phyloP scores from a whole-genome alignment of 2,888 invertebrate genomes.

The Cryptocheilus praepositus region DNA sequence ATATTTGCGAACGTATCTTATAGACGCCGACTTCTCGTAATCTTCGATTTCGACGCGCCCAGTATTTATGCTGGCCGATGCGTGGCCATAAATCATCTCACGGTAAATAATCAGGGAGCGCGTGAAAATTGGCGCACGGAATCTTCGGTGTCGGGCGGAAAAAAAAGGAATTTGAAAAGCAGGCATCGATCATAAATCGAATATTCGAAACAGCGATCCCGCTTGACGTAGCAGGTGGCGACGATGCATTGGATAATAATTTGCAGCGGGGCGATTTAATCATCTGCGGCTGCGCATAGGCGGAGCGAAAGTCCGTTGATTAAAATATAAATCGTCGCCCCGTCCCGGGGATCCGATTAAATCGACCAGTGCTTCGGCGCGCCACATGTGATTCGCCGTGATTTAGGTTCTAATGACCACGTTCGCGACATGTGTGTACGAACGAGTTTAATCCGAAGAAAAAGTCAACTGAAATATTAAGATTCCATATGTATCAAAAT shows the following conservation, averaged over 20 bases:
- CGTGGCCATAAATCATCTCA: no score
- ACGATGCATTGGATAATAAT: conserved; percentile 47
- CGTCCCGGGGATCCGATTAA: conserved; percentile 46
- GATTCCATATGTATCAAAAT: no score
- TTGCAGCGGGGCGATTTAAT: conserved; percentile 49
- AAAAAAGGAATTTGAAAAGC: no score
- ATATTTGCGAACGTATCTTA: no score
- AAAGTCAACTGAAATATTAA: neutral
- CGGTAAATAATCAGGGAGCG: no score
- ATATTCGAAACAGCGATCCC: conserved; percentile 13
- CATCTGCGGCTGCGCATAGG: conserved; percentile 29
- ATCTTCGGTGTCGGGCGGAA: neutral
- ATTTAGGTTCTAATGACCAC: conserved; percentile 38
- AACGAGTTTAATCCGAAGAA: neutral
- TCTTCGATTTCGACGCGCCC: no score
- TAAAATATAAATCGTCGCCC: conserved; percentile 58
- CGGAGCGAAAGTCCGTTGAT: conserved; percentile 45
- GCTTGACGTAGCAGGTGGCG: conserved; percentile 41
- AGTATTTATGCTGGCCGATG: no score
- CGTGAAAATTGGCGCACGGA: no score
- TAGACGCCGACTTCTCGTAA: no score
- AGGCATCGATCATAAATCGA: neutral
- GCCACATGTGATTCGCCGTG: conserved; percentile 29
- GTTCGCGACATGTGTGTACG: conserved; percentile 4
- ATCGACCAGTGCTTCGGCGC: conserved; percentile 33